Base-by-base conservation (phyloP, 2,113 vertebrate species). In the Epinephelus cyanopodus region DNA sequence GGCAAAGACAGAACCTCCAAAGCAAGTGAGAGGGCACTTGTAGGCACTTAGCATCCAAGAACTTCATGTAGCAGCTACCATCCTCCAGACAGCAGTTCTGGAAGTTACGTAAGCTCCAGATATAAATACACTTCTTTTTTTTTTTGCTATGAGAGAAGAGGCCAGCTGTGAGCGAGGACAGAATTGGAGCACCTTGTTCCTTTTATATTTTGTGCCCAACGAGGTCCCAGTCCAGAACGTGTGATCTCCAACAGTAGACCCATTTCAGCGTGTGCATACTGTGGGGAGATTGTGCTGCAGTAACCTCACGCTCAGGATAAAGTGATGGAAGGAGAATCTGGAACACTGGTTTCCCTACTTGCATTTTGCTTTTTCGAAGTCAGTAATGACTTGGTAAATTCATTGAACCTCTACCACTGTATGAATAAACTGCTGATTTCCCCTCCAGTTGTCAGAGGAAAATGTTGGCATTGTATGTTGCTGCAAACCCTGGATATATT, bases 141-240 rank as follows among this genome's bases (percentile, higher is more conserved):
- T 47, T 39, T 53, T 19, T 68, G 71, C 86, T 63, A 74, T 85
- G 86, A 89, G 81, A 88, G 89, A 91, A 87, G 92, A 89, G 90
- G 83, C 89, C 90, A 91, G 93, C 93, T 92, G 91, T 89, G 87
- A 90, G 77, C 17, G 48, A 71, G 87, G 93, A 95, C 92, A 95
- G 92, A 95, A 95, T 84, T 93, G 85, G 94, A 95, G 92, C 94
- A 93, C 91, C 91, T 89, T 92, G 94, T 95, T 94, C 94, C 89
- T 92, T 84, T 90, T 89, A 76, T 85, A 84, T 85, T 76, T 88
- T 87, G 63, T 79, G 74, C 88, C 77, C 63, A 82, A 62, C 74
- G 17, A 87, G 73, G 84, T 90, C 92, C 79, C 87, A 81, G 76
- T 85, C 85, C 85, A 57, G 83, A 15, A 64, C 78, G 58, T 57